Conservation (phyloP, 1,140 invertebrate genomes). For the Aphaenogaster ashmeadi region DNA sequence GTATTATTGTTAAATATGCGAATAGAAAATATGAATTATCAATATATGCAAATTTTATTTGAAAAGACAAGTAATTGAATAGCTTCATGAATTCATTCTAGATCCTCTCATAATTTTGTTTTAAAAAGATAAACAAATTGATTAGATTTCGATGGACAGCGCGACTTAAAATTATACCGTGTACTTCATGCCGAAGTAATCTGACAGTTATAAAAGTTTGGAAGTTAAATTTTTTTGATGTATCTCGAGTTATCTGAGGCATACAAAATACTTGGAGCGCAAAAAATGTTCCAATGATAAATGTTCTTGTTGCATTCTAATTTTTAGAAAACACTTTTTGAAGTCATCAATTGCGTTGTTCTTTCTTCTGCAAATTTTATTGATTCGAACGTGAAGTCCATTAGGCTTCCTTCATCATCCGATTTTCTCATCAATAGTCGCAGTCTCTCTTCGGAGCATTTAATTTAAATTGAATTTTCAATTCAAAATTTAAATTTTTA, state of each 20-base stretch:
- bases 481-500: slow-evolving; percentile 23
- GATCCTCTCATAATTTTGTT: too few relatives aligned
- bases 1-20: background rate
- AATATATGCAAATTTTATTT: too few relatives aligned
- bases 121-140: too few relatives aligned
- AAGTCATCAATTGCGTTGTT: slow-evolving; percentile 9
- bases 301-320: slow-evolving; percentile 49
- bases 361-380: slow-evolving; percentile 53
- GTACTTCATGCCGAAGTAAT: background rate
- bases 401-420: background rate
- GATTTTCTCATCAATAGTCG: slow-evolving; percentile 5
- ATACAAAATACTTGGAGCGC: background rate
- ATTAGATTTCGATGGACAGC: background rate
- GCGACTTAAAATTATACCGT: background rate
- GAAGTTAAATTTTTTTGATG: too few relatives aligned
- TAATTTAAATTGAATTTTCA: slow-evolving; percentile 9
- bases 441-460: background rate
- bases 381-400: slow-evolving; percentile 55
- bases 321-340: slow-evolving; percentile 3
- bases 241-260: background rate
- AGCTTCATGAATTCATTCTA: too few relatives aligned
- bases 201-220: background rate
- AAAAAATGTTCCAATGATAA: background rate
- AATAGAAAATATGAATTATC: background rate
- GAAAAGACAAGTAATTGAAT: too few relatives aligned